Conservation (phyloP, 2,113 vertebrate genomes). For the Phainopepla nitens region DNA sequence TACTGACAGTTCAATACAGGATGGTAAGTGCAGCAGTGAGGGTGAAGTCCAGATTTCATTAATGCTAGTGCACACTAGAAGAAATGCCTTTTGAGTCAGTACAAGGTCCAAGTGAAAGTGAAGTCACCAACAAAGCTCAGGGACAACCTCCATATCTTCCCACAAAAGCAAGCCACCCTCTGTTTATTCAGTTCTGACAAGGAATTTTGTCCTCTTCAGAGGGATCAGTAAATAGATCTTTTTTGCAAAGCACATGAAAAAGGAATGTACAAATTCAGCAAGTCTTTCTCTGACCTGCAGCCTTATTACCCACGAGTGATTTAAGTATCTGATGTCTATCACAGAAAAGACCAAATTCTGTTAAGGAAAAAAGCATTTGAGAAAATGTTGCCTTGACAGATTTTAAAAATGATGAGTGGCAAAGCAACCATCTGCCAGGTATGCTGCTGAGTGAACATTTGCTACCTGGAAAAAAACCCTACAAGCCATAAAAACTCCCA, state of each 20-base stretch:
- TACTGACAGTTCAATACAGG: not conserved
- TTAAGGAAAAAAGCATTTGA: not conserved
- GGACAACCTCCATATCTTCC: not conserved
- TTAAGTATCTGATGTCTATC: not conserved
- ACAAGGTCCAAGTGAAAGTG: not conserved
- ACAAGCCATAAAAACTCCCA: not conserved
- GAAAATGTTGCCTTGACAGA: not conserved
- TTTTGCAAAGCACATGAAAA: not conserved
- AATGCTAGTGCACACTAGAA: not conserved
- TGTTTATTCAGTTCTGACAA: not conserved
- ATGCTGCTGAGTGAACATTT: not conserved
- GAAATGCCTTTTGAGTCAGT: not conserved
- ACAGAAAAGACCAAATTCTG: not conserved
- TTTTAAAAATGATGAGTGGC: not conserved
- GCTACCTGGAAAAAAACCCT: not conserved
- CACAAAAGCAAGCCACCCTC: not conserved
- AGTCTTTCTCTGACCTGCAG: not conserved
- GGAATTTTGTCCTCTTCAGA: not conserved
- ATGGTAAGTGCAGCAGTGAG: not conserved
- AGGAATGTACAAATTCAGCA: not conserved
- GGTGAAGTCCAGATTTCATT: not conserved
- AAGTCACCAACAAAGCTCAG: not conserved
- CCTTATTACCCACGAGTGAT: not conserved
- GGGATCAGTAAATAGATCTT: not conserved
- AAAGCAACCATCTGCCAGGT: not conserved